Evolutionary conservation across 1,140 invertebrate genomes (phyloP).

Genomic region (Musca vetustissima): DNA sequence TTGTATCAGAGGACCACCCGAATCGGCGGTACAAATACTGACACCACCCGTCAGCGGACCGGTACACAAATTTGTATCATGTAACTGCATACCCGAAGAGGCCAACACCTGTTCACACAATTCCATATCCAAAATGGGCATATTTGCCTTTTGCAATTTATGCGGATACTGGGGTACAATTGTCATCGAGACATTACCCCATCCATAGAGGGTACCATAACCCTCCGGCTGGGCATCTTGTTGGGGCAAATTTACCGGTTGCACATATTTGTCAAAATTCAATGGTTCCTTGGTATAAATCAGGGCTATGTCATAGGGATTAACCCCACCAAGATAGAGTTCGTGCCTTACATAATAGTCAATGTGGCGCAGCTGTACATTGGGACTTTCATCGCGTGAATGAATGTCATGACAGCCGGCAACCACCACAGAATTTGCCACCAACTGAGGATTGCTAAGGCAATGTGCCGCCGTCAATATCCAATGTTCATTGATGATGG

Average conservation of each 20-base stretch:
- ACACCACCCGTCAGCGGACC: slow-evolving; percentile 57
- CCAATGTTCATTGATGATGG: slow-evolving; percentile 52
- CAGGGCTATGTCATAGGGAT: slow-evolving; percentile 60
- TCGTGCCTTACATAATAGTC: slow-evolving; percentile 48
- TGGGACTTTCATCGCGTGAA: slow-evolving; percentile 35
- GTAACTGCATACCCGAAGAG: slow-evolving; percentile 46
- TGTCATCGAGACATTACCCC: slow-evolving; percentile 58
- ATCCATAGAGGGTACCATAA: slow-evolving; percentile 56
- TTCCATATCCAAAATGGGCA: slow-evolving; percentile 56
- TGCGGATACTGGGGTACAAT: slow-evolving; percentile 52
- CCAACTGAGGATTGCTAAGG: slow-evolving; percentile 39
- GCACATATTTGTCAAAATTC: slow-evolving; percentile 50
- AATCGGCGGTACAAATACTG: slow-evolving; percentile 59
- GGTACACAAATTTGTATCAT: slow-evolving; percentile 59
- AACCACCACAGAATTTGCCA: slow-evolving; percentile 47
- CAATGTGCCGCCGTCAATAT: slow-evolving; percentile 54
- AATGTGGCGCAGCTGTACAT: slow-evolving; percentile 45
- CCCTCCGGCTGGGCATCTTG: slow-evolving; percentile 56
- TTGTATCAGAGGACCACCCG: slow-evolving; percentile 56
- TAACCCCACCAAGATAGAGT: slow-evolving; percentile 52
- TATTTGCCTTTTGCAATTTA: slow-evolving; percentile 55
- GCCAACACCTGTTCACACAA: slow-evolving; percentile 47
- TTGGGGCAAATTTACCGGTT: slow-evolving; percentile 54
- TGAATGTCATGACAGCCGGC: slow-evolving; percentile 51
- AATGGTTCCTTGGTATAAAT: slow-evolving; percentile 56